A percentile compares a stretch with the other conserved stretches of the same genome.
phyloP scores from a whole-genome alignment of 2,888 invertebrate genomes.

The Scelioninae gen. 2 region DNA sequence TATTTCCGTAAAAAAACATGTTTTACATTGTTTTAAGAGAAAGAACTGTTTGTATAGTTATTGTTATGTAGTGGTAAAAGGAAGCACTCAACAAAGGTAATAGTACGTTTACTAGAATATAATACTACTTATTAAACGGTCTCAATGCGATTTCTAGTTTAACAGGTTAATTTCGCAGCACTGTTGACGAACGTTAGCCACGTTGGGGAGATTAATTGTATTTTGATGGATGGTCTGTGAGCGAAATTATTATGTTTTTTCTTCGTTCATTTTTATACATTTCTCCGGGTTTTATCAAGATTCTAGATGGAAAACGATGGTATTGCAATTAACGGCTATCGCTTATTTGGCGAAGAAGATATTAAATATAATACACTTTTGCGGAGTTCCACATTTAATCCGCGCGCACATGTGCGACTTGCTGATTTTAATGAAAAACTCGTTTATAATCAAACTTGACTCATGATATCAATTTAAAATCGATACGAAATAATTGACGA shows the following conservation, averaged over 20 bases:
- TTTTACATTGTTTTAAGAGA: no score
- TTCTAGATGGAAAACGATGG: conserved; percentile 25
- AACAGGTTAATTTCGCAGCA: conserved; percentile 50
- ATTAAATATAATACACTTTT: conserved; percentile 49
- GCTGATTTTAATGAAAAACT: conserved; percentile 25
- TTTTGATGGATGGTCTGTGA: conserved; percentile 50
- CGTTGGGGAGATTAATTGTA: conserved; percentile 47
- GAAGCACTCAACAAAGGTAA: conserved; percentile 50
- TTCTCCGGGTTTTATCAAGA: conserved; percentile 26
- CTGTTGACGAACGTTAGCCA: conserved; percentile 49
- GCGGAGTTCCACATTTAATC: conserved; percentile 30
- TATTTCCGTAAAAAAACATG: no score
- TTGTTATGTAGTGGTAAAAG: conserved; percentile 50
- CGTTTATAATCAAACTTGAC: conserved; percentile 35
- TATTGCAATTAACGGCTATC: conserved; percentile 41
- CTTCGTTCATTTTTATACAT: conserved; percentile 18
- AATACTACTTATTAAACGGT: conserved; percentile 50
- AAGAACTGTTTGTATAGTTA: conserved; percentile 26
- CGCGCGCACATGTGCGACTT: background rate
- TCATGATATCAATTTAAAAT: conserved; percentile 40
- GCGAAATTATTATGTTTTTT: conserved; percentile 33
- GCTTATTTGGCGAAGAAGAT: conserved; percentile 41
- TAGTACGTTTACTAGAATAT: conserved; percentile 47
- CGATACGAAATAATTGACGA: conserved; percentile 29
- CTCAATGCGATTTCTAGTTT: conserved; percentile 58